phyloP scores from a whole-genome alignment of 2,888 invertebrate genomes.

The Volucella inflata region DNA sequence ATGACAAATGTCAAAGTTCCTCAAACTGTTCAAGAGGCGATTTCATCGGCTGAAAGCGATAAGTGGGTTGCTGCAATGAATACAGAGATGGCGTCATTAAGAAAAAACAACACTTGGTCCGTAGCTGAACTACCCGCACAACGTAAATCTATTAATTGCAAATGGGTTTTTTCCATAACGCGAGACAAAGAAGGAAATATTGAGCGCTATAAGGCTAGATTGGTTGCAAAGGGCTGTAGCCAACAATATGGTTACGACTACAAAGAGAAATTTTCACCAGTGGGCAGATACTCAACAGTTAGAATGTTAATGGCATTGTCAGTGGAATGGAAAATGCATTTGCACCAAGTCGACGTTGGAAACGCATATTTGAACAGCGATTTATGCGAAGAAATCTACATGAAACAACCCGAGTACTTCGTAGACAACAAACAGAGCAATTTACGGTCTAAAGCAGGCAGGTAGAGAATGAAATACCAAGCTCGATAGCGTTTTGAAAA shows the following conservation, averaged over 20 bases:
- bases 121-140: too few species aligned
- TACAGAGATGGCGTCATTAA: too few species aligned
- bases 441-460: slow-evolving; percentile 47
- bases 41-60: slow-evolving; percentile 39
- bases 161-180: slow-evolving; percentile 41
- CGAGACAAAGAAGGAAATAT: slow-evolving; percentile 9
- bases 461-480: slow-evolving; percentile 54
- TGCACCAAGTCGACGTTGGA: slow-evolving; percentile 33
- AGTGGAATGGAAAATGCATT: slow-evolving; percentile 54
- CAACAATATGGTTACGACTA: too few species aligned
- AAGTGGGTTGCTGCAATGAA: too few species aligned
- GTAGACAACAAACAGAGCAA: slow-evolving; percentile 48
- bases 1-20: slow-evolving; percentile 23
- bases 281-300: too few species aligned
- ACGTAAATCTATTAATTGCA: slow-evolving; percentile 38
- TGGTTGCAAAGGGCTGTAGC: too few species aligned
- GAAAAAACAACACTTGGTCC: too few species aligned
- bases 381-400: slow-evolving; percentile 48
- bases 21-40: slow-evolving; percentile 40
- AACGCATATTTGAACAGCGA: slow-evolving; percentile 45
- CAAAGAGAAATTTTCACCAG: too few species aligned
- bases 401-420: slow-evolving; percentile 48
- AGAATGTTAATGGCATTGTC: slow-evolving; percentile 65
- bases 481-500: slow-evolving; percentile 49
- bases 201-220: slow-evolving; percentile 25